phyloP scores from a whole-genome alignment of 2,797 vertebrate genomes.

The Mormyrops boulengeri region DNA sequence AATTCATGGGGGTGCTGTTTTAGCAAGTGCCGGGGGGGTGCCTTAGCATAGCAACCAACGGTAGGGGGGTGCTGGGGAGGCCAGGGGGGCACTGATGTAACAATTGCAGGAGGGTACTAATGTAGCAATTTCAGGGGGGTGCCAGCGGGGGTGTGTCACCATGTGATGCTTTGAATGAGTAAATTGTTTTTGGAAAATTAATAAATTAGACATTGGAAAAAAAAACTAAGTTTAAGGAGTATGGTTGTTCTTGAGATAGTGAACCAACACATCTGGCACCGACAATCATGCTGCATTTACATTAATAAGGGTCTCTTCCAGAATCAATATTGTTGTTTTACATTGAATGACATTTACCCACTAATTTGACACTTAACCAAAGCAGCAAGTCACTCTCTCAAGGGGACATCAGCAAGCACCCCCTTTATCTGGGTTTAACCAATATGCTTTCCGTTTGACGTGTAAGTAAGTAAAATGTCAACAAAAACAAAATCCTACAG shows the following conservation, averaged over 20 bases:
- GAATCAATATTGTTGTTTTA: background rate
- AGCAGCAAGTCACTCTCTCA: background rate
- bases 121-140: too few species aligned
- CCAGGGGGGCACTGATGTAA: too few species aligned
- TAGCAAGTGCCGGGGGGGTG: too few species aligned
- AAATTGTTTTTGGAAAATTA: too few species aligned
- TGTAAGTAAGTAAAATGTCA: background rate
- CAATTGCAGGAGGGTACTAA: too few species aligned
- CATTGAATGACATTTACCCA: background rate
- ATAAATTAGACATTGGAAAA: too few species aligned
- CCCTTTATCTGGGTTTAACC: background rate
- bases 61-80: too few species aligned
- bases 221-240: too few species aligned
- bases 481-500: background rate
- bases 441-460: background rate
- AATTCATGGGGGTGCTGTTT: too few species aligned
- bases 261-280: background rate
- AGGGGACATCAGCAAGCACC: background rate
- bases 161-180: too few species aligned
- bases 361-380: background rate
- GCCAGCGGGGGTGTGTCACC: too few species aligned
- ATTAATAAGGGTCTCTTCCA: background rate
- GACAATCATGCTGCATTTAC: background rate
- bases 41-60: background rate
- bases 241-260: background rate